Base-by-base conservation (phyloP, 2,888 invertebrate genomes). In the Erebia epiphron region DNA sequence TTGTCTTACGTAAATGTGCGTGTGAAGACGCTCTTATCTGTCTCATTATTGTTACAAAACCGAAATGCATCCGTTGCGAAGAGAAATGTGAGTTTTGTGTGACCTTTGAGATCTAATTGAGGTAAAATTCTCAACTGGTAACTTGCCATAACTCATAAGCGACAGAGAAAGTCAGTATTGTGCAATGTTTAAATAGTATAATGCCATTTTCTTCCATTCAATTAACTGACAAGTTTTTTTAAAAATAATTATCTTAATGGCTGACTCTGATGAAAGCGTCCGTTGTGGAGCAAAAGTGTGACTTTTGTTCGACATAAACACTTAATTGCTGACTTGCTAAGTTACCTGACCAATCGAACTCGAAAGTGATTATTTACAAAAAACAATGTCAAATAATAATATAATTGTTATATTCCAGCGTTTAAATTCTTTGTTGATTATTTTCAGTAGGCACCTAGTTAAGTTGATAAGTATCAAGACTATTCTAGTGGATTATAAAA, bases 1-100 rank as follows among this genome's bases (percentile, higher is more conserved):
- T 63, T 18, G n/a, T 62, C 49, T 75, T 73, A 73, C 67, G 71
- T 74, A 70, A 74, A 16, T 50, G 21, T 63, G 68, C 73, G 75
- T 74, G 75, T 64, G 74, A 75, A 72, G 62, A 57, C 35, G 18
- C 50, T 68, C 60, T 41, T 50, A 67, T 67, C 62, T 49, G 13
- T 52, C 41, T 67, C 43, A 49, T 71, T 65, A 65, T 64, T 69
- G 65, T 58, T 61, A 21, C 64, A 64, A 58, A 77, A 69, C 69
- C 14, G 67, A 26, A 52, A 43, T 58, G 41, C 69, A 63, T 63
- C 62, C 66, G 62, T 43, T 57, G 21, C 26, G 35, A 52, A 52
- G 60, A 41, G 52, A 61, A 61, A 54, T 61, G 41, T 26, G 67
- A 50, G 10, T 60, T 64, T 60, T 41, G 60, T 60, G n/a, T 16